Percentiles rank a stretch among this genome's conserved stretches.
phyloP scores from a whole-genome alignment of 2,113 vertebrate species.

The Vulpes vulpes region DNA sequence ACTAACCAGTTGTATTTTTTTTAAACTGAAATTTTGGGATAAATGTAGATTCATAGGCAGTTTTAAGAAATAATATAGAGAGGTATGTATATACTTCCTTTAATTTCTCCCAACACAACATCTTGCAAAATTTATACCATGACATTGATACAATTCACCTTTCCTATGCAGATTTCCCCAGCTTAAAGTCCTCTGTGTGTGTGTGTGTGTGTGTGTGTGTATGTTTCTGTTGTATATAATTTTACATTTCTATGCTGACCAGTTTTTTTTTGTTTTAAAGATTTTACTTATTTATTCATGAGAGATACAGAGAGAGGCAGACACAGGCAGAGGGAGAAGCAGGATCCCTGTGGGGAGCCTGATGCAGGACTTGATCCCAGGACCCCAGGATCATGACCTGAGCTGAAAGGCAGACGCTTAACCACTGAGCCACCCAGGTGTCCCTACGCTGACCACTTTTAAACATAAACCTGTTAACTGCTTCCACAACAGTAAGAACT shows the following conservation, averaged over 20 bases:
- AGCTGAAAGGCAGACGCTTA: too few species aligned
- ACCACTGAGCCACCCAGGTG: too few species aligned
- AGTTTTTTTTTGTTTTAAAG: not conserved
- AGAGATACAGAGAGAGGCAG: too few species aligned
- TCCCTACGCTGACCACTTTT: not conserved
- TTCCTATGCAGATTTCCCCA: not conserved
- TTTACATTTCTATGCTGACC: not conserved
- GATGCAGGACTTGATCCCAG: too few species aligned
- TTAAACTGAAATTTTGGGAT: not conserved
- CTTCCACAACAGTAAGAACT: not conserved
- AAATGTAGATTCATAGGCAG: not conserved
- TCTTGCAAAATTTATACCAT: not conserved
- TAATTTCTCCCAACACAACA: not conserved
- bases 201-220: not conserved
- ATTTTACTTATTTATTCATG: too few species aligned
- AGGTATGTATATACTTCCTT: not conserved
- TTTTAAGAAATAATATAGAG: not conserved
- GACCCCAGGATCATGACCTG: too few species aligned
- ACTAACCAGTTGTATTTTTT: not conserved
- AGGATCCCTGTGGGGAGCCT: too few species aligned
- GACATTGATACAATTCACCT: not conserved
- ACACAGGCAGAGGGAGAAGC: too few species aligned
- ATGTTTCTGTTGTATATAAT: not conserved
- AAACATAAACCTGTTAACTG: constrained; percentile 11
- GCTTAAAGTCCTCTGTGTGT: not conserved